Percentiles rank a stretch among this genome's conserved stretches.
Evolutionary conservation across 2,797 vertebrate species (phyloP).

Genomic region (Xerus rutilus): DNA sequence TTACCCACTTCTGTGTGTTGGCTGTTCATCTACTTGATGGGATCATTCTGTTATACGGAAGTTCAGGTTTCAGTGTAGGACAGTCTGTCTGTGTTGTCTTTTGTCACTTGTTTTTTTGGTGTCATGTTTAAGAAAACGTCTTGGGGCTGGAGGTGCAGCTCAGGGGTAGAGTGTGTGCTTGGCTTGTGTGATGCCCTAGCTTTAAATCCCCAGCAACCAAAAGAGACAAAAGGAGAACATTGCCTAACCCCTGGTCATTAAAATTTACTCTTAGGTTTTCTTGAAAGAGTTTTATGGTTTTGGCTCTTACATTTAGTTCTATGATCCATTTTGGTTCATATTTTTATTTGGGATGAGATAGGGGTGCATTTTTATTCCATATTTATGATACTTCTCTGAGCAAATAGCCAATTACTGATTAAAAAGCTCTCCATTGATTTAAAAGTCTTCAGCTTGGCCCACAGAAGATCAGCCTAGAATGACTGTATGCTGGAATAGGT

Average conservation of each 20-base stretch:
- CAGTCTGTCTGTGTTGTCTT: not conserved
- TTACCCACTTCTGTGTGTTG: not conserved
- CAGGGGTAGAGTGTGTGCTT: not conserved
- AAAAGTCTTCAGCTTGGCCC: not conserved
- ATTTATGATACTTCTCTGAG: slow-evolving; percentile 17
- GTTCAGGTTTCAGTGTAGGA: not conserved
- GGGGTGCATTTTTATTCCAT: not conserved
- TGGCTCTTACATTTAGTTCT: not conserved
- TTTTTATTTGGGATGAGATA: not conserved
- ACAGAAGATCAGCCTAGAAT: not conserved
- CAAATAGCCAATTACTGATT: not conserved
- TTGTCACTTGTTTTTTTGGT: not conserved
- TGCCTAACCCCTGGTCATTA: not conserved
- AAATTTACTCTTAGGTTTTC: not conserved
- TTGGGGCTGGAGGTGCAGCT: not conserved
- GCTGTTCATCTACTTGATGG: slow-evolving; percentile 21
- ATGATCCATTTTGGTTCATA: not conserved
- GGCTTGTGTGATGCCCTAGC: not conserved
- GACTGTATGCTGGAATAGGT: not conserved
- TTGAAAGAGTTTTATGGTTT: not conserved
- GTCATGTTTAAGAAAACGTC: not conserved
- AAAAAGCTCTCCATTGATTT: not conserved
- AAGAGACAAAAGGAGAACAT: no score
- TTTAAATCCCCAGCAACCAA: no score
- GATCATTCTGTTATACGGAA: not conserved